Conservation (phyloP, 1,140 invertebrate genomes). For the Mizuhopecten yessoensis region DNA sequence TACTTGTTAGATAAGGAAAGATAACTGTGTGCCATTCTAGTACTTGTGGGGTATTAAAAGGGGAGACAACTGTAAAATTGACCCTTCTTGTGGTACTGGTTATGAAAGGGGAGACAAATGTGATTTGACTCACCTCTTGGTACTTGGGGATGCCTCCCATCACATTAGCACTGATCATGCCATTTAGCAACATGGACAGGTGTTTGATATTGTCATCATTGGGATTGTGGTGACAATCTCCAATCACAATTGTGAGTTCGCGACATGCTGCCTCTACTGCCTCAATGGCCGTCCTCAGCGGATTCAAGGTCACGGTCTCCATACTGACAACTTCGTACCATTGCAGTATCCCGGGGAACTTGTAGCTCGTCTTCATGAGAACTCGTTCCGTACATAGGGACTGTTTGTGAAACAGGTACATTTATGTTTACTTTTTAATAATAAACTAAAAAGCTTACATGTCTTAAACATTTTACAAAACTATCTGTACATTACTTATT, state of each 20-base stretch:
- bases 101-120: neutral
- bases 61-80: neutral
- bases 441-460: no score
- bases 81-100: neutral
- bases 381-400: slow-evolving; percentile 78
- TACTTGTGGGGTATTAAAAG: neutral
- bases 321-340: slow-evolving; percentile 79
- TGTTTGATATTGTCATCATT: slow-evolving; percentile 88
- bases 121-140: slow-evolving; percentile 72
- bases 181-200: slow-evolving; percentile 92
- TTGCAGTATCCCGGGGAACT: slow-evolving; percentile 80
- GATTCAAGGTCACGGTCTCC: slow-evolving; percentile 67
- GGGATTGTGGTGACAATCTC: slow-evolving; percentile 62
- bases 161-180: slow-evolving; percentile 79
- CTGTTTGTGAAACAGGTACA: slow-evolving; percentile 66
- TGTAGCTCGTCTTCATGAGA: slow-evolving; percentile 74
- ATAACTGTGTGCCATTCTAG: neutral
- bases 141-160: slow-evolving; percentile 80
- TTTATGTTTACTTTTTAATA: no score
- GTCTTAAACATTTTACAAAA: no score
- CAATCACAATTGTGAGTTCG: slow-evolving; percentile 70
- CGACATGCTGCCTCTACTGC: slow-evolving; percentile 72
- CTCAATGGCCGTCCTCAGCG: slow-evolving; percentile 78
- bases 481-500: neutral
- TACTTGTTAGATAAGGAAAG: neutral